Evolutionary conservation across 2,888 invertebrate genomes (phyloP), one percentile per base, ranked within the genome.

Genomic region (Pristionchus mayeri): DNA sequence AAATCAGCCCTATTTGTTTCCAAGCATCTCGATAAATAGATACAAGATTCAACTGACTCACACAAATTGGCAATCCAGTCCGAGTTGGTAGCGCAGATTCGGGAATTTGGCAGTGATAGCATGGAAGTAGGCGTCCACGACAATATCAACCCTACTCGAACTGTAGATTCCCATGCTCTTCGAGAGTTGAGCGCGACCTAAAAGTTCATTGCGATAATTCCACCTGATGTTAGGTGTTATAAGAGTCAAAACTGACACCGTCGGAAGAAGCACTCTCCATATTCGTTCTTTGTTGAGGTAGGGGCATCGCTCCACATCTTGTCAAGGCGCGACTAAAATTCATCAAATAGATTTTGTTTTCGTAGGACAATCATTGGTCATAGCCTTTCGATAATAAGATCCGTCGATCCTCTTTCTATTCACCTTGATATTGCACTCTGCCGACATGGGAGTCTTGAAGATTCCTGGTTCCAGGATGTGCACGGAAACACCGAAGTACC

Each of bases 391-490:
- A n/a, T n/a, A n/a, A n/a, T n/a, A n/a, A n/a, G n/a, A n/a, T n/a
- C n/a, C n/a, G n/a, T n/a, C n/a, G n/a, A n/a, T n/a, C n/a, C n/a
- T n/a, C n/a, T n/a, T n/a, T n/a, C n/a, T 6, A 27, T 57, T 27
- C 1, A 80, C 80, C 54, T 54, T 37, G n/a, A 57, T 40, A 4
- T 24, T 34, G 13, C 37, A 37, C 54, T 52, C 37, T 0, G 52
- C 80, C 54, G 40, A 88, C 37, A 90, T 40, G 3, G 88, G 88
- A 6, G 92, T 92, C 34, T 87, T 85, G 87, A 92, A 91, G 87
- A 90, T 91, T 44, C 92, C 92, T 0, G 92, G 92, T 78, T 92
- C 92, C 18, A 92, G 85, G 75, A 90, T 86, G 84, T 87, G 86
- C 21, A 92, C 92, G 4, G 88, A 85, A 0, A 92, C 89, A 18